Evolutionary conservation across 2,113 vertebrate genomes (phyloP), one percentile per base, ranked within the genome.

Genomic region (Anhinga anhinga): DNA sequence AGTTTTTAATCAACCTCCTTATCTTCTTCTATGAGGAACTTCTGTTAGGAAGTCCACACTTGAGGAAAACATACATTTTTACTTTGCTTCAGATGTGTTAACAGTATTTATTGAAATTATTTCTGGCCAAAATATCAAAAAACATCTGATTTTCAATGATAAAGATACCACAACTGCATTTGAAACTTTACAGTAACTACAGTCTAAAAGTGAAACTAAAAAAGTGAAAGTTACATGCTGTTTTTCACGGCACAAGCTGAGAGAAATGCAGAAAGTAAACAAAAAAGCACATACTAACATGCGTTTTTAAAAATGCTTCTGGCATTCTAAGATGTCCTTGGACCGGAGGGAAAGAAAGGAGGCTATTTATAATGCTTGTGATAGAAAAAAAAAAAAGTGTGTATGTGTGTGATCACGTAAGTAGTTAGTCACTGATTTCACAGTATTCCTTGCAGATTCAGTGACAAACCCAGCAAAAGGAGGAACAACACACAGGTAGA

Each of bases 121-220:
- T 90, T 79, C 81, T 93, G 40, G 15, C 18, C 40, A 74, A 84
- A 93, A 77, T 90, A 74, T 38, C 8, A 59, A 71, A 74, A 87
- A 40, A 3, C 7, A 34, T 55, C 36, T 59, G 7, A 87, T 90
- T 77, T 83, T 94, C 67, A 91, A 63, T 77, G 67, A 83, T 63
- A 93, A 97, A 96, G 82, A 82, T 59, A 70, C 62, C 79, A 83
- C 67, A 80, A 50, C 59, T 93, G 71, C 89, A 63, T 86, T 94
- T 97, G 94, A 97, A 96, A 96, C 89, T 82, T 86, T 95, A 80
- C 77, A 59, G 79, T 73, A 95, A 90, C 78, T 95, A 77, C 42
- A 95, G 76, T 40, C 82, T 95, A 93, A 97, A 97, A 97, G 91
- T 93, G 94, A 97, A 97, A 97, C 96, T 90, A 97, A 96, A 95